Base-by-base conservation (phyloP, 2,888 invertebrate genomes). In the Stomorhina lunata region DNA sequence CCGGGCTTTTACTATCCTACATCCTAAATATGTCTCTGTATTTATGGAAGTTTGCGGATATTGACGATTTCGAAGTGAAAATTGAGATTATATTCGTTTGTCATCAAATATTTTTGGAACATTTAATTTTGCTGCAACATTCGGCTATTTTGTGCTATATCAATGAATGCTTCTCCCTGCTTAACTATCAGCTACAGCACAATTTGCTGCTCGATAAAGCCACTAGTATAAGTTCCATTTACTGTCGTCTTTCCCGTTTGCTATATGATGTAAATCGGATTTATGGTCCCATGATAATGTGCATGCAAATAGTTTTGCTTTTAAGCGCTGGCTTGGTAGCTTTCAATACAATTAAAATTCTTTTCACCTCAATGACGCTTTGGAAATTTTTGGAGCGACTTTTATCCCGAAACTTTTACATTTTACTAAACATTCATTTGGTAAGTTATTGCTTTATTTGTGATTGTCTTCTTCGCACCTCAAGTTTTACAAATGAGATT, bases 51-150 rank as follows among this genome's bases (percentile, higher is more conserved):
- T n/a, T n/a, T n/a, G n/a, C n/a, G n/a, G n/a, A n/a, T n/a, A n/a
- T n/a, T n/a, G n/a, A n/a, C n/a, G n/a, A n/a, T n/a, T n/a, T n/a
- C n/a, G n/a, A n/a, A n/a, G n/a, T n/a, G n/a, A n/a, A n/a, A n/a
- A n/a, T n/a, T n/a, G n/a, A n/a, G n/a, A n/a, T n/a, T n/a, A n/a
- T n/a, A n/a, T n/a, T n/a, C n/a, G n/a, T n/a, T n/a, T n/a, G n/a
- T n/a, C n/a, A n/a, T 37, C 37, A 37, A 37, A 7, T 27, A n/a
- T 12, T 22, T 9, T 4, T 29, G 12, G 55, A 55, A 3, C 68
- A 69, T 9, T 27, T 55, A 12, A 29, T 17, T 4, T 27, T 69
- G 68, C 4, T 69, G 20, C 55, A 69, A 6, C 68, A 69, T 69
- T 27, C 40, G 15, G 7, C 12, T 6, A 27, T 69, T 9, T 22